Conservation (phyloP, 2,797 vertebrate species). For the Florisuga fusca region DNA sequence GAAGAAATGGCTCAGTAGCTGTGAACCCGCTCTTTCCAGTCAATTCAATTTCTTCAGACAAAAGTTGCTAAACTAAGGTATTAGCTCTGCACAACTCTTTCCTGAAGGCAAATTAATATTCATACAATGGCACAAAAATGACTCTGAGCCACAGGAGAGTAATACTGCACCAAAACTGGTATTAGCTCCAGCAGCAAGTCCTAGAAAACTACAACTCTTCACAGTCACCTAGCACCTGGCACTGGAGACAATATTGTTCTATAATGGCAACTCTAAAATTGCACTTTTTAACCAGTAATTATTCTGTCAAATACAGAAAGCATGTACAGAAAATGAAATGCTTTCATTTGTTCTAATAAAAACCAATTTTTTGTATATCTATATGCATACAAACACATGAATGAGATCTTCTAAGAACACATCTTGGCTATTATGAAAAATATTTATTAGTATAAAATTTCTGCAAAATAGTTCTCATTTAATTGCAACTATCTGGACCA, state of each 20-base stretch:
- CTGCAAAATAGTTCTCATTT: neutral
- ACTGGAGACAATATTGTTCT: neutral
- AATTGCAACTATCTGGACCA: neutral
- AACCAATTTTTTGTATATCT: neutral
- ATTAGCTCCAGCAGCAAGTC: neutral
- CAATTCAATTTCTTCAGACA: neutral
- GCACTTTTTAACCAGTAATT: neutral
- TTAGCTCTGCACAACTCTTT: neutral
- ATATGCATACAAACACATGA: neutral
- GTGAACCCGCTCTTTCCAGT: too few species aligned
- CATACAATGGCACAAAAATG: neutral
- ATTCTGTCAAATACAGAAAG: neutral
- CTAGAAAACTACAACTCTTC: neutral
- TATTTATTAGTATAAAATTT: neutral
- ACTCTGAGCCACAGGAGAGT: neutral
- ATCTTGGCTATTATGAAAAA: neutral
- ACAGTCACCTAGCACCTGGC: neutral
- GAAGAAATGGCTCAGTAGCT: too few species aligned
- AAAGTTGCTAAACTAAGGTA: neutral
- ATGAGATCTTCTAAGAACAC: neutral
- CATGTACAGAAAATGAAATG: neutral
- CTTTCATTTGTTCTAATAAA: neutral
- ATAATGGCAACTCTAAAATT: neutral
- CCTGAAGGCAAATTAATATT: neutral
- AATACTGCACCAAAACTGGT: neutral